Percentiles rank a stretch among this genome's conserved stretches.
Conservation (phyloP, 2,797 vertebrate species). For the Pagetopsis macropterus region DNA sequence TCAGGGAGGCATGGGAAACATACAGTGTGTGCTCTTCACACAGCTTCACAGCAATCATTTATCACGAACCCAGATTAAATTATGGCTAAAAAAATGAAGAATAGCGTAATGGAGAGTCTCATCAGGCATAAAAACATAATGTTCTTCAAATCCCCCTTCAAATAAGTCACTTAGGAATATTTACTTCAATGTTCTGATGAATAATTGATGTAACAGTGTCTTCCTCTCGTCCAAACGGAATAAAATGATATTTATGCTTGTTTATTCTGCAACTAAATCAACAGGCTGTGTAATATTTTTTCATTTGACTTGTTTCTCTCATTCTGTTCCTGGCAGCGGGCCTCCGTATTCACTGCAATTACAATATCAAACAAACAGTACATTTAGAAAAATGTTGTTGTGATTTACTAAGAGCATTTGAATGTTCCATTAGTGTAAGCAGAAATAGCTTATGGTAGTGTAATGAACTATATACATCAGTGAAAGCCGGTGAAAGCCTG, state of each 20-base stretch:
- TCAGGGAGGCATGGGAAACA: not conserved
- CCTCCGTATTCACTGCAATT: conserved; percentile 25
- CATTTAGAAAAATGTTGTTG: conserved; percentile 43
- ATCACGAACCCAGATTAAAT: conserved; percentile 17
- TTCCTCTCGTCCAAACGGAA: conserved; percentile 18
- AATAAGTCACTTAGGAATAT: conserved; percentile 49
- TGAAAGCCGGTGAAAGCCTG: conserved; percentile 38
- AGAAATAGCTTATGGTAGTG: conserved; percentile 45
- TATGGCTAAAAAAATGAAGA: conserved; percentile 29
- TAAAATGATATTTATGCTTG: conserved; percentile 37
- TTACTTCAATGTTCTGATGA: conserved; percentile 44
- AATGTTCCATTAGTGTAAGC: conserved; percentile 63
- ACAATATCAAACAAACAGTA: conserved; percentile 33
- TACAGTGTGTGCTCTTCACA: not conserved
- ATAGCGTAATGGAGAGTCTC: conserved; percentile 19
- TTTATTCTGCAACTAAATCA: conserved; percentile 34
- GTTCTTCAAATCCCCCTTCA: conserved; percentile 36
- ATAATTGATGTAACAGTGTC: conserved; percentile 48
- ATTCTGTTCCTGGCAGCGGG: not conserved
- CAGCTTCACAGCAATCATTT: conserved; percentile 4
- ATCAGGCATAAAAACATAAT: conserved; percentile 17
- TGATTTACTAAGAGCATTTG: conserved; percentile 62
- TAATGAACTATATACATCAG: conserved; percentile 55
- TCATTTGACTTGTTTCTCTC: conserved; percentile 1
- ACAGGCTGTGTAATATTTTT: conserved; percentile 16